Conservation (phyloP, 2,113 vertebrate genomes). For the Channa maculata region DNA sequence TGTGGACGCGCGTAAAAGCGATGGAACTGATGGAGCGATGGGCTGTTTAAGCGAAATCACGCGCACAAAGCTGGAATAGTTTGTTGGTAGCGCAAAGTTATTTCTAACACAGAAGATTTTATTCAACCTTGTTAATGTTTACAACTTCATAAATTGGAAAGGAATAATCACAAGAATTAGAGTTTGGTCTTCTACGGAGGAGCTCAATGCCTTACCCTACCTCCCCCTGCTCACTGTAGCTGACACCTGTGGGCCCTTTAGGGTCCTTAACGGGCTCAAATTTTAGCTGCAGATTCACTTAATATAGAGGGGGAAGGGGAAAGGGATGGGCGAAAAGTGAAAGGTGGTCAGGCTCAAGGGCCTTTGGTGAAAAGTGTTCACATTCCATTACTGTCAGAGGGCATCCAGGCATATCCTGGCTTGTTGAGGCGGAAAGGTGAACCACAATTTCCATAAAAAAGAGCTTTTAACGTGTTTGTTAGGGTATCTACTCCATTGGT, state of each 20-base stretch:
- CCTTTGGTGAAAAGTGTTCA: slow-evolving; percentile 74
- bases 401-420: slow-evolving; percentile 79
- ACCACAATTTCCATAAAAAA: slow-evolving; percentile 26
- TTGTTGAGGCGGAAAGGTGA: slow-evolving; percentile 68
- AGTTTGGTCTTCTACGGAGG: not conserved
- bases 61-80: not conserved
- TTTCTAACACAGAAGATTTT: not conserved
- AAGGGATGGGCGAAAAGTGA: slow-evolving; percentile 61
- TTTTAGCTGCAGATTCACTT: slow-evolving; percentile 65
- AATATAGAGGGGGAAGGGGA: slow-evolving; percentile 48
- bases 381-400: slow-evolving; percentile 83
- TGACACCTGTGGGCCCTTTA: slow-evolving; percentile 77
- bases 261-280: slow-evolving; percentile 51
- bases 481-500: not conserved
- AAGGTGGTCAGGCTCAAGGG: slow-evolving; percentile 78
- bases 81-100: not conserved
- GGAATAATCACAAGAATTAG: not conserved
- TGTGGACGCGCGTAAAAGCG: slow-evolving; percentile 50
- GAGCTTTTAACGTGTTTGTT: not conserved
- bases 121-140: not conserved
- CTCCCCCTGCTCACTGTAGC: slow-evolving; percentile 5
- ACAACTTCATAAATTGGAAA: not conserved
- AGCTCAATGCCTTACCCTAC: not conserved
- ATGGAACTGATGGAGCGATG: slow-evolving; percentile 30
- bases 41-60: slow-evolving; percentile 9